phyloP scores from a whole-genome alignment of 2,888 invertebrate species.

The Tholera decimalis region DNA sequence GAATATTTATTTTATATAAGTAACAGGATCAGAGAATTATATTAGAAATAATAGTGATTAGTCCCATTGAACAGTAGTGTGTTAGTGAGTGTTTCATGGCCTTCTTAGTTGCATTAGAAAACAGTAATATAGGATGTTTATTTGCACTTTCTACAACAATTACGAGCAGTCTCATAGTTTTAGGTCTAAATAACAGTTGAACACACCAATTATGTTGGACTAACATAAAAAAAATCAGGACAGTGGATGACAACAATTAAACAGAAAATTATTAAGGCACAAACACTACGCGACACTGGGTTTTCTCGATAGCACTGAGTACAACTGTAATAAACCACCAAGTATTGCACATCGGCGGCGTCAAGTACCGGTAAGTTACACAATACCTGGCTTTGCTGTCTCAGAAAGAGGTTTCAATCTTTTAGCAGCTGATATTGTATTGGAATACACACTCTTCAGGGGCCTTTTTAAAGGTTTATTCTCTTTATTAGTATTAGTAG shows the following conservation, averaged over 20 bases:
- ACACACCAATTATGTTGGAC: not conserved
- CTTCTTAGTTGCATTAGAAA: not conserved
- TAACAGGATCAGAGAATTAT: not conserved
- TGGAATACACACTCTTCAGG: conserved; percentile 79
- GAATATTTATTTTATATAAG: conserved; percentile 40
- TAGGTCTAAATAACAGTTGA: not conserved
- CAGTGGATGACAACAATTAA: not conserved
- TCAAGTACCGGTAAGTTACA: conserved; percentile 68
- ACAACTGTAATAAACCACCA: conserved; percentile 38
- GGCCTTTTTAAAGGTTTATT: conserved; percentile 86
- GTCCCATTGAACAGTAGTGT: conserved; percentile 2
- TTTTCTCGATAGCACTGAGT: conserved; percentile 29
- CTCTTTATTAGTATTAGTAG: conserved; percentile 80
- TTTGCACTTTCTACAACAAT: not conserved
- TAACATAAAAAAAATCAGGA: conserved; percentile 6
- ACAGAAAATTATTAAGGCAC: not conserved
- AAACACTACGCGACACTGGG: conserved; percentile 23
- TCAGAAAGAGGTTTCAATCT: conserved; percentile 83
- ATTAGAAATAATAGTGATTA: not conserved
- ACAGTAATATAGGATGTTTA: conserved; percentile 1
- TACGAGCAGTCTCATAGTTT: not conserved
- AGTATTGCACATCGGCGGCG: conserved; percentile 47
- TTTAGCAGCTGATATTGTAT: conserved; percentile 86
- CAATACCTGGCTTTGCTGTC: conserved; percentile 79
- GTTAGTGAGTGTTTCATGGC: not conserved